phyloP scores from a whole-genome alignment of 2,888 invertebrate species.

The Chymomyza procnemis region DNA sequence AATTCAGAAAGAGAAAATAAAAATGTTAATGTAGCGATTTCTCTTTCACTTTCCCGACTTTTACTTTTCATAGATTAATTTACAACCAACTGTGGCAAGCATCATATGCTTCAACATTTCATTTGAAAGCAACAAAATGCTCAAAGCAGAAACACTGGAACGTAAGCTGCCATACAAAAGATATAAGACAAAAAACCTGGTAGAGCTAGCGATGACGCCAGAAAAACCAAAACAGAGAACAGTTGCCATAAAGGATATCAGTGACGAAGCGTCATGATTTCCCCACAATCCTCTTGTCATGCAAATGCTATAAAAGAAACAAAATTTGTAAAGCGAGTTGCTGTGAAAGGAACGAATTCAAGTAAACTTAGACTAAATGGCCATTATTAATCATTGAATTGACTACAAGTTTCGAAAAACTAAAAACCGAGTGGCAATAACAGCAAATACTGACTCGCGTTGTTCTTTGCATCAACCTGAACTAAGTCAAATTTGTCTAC shows the following conservation, averaged over 20 bases:
- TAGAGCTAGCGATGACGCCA: slow-evolving; percentile 16
- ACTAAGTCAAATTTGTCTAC: slow-evolving; percentile 27
- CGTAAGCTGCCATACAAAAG: not conserved
- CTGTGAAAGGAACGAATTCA: not conserved
- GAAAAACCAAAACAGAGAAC: slow-evolving; percentile 40
- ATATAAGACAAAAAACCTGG: slow-evolving; percentile 3
- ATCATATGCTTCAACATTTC: slow-evolving; percentile 24
- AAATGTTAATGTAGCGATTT: not conserved
- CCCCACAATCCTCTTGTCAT: not conserved
- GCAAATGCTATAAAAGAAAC: slow-evolving; percentile 34
- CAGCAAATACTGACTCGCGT: too few relatives aligned
- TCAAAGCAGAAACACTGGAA: slow-evolving; percentile 41
- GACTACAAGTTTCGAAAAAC: not conserved
- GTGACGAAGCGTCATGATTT: slow-evolving; percentile 5
- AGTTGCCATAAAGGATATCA: slow-evolving; percentile 40
- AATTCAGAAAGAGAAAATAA: not conserved
- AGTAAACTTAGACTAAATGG: not conserved
- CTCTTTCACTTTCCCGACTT: slow-evolving; percentile 26
- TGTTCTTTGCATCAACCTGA: too few relatives aligned
- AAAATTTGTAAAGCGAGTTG: slow-evolving; percentile 26
- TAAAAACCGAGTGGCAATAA: too few relatives aligned
- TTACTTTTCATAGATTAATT: slow-evolving; percentile 57
- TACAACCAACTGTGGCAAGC: slow-evolving; percentile 13
- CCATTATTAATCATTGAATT: not conserved
- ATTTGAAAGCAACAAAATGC: slow-evolving; percentile 35